Percentiles rank a stretch among this genome's conserved stretches.
Evolutionary conservation across 2,113 vertebrate genomes (phyloP).

Genomic region (Psittacara wagleri): DNA sequence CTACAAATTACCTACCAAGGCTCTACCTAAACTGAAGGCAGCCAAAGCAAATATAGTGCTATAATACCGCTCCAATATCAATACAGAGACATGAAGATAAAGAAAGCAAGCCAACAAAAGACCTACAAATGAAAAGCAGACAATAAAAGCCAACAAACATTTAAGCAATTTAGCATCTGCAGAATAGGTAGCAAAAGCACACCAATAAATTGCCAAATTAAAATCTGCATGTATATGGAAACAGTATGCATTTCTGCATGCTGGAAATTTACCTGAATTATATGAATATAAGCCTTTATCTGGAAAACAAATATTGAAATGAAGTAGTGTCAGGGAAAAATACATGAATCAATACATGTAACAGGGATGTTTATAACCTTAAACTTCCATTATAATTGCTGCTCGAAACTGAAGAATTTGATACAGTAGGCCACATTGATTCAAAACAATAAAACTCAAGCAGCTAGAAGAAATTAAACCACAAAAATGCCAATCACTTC

Average conservation of each 20-base stretch:
- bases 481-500: background rate
- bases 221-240: constrained; percentile 49
- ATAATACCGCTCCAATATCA: background rate
- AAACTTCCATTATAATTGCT: background rate
- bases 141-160: constrained; percentile 39
- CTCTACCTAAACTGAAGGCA: constrained; percentile 38
- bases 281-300: constrained; percentile 90
- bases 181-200: constrained; percentile 63
- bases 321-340: constrained; percentile 74
- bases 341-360: constrained; percentile 59
- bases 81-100: background rate
- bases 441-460: background rate
- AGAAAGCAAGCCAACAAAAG: constrained; percentile 13
- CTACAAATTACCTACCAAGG: background rate
- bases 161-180: constrained; percentile 53
- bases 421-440: background rate
- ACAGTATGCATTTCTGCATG: constrained; percentile 71
- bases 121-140: constrained; percentile 34
- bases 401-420: background rate
- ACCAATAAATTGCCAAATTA: constrained; percentile 50
- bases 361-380: constrained; percentile 55
- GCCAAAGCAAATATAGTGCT: constrained; percentile 24
- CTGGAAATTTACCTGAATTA: constrained; percentile 91
- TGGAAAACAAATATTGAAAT: constrained; percentile 86
- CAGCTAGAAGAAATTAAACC: constrained; percentile 28